Conservation (phyloP, 2,888 invertebrate species). For the Drosophila longiperda region DNA sequence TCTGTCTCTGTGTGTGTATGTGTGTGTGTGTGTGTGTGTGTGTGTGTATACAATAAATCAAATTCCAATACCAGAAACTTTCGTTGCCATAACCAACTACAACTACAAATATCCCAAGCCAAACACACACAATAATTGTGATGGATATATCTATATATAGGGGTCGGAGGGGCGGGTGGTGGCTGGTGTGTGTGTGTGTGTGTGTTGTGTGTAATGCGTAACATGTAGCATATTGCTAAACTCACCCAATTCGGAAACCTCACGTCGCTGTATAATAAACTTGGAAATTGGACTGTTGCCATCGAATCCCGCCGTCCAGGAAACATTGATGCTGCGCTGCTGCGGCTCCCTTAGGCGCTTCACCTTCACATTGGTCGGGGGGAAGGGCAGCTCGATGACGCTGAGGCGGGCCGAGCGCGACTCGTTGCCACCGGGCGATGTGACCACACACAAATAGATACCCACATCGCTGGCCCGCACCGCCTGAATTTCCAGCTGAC, state of each 20-base stretch:
- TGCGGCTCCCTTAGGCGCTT: constrained; percentile 88
- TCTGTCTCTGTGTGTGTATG: background rate
- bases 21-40: background rate
- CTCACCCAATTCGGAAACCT: constrained; percentile 94
- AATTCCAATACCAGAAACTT: constrained; percentile 39
- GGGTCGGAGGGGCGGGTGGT: too few relatives aligned
- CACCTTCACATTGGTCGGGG: constrained; percentile 95
- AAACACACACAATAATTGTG: constrained; percentile 5
- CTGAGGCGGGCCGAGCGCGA: constrained; percentile 92
- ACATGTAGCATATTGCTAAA: constrained; percentile 33
- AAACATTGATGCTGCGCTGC: constrained; percentile 93
- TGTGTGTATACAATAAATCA: constrained; percentile 34
- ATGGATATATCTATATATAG: background rate
- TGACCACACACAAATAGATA: constrained; percentile 94
- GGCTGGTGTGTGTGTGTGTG: background rate
- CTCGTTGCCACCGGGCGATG: constrained; percentile 96
- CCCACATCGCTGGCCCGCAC: constrained; percentile 97
- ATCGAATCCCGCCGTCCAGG: constrained; percentile 98
- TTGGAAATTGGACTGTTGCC: constrained; percentile 98
- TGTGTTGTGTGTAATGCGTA: background rate
- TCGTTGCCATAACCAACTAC: constrained; percentile 29
- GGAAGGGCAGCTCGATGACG: constrained; percentile 97
- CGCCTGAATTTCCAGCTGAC: constrained; percentile 94
- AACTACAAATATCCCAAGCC: constrained; percentile 15
- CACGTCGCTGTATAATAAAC: constrained; percentile 95